Evolutionary conservation across 2,113 vertebrate genomes (phyloP).

Genomic region (Sterrhoptilus dennistouni): DNA sequence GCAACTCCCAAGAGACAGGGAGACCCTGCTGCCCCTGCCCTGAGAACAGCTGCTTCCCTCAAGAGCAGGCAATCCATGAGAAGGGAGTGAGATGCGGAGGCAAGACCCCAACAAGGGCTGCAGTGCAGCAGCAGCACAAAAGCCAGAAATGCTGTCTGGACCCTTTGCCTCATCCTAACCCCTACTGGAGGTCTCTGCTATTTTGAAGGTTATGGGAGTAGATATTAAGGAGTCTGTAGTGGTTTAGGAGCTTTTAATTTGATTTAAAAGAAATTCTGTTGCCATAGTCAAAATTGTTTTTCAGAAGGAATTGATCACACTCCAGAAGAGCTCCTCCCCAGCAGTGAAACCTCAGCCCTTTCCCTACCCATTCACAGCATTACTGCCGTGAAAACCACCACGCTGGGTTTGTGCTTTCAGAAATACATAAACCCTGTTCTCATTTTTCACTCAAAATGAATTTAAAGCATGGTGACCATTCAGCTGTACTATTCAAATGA

Average conservation of each 20-base stretch:
- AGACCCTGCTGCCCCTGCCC: background rate
- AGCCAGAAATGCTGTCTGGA: background rate
- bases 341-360: background rate
- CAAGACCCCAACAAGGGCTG: rapidly evolving
- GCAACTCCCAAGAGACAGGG: background rate
- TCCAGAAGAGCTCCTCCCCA: background rate
- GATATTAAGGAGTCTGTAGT: background rate
- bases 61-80: background rate
- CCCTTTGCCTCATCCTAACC: background rate
- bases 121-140: background rate
- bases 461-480: conserved; percentile 48
- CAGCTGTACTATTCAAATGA: conserved; percentile 43
- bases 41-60: background rate
- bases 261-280: background rate
- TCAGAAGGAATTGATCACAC: background rate
- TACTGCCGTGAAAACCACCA: background rate
- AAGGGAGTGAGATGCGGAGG: background rate
- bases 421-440: conserved; percentile 1
- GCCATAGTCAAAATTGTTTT: background rate
- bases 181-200: background rate
- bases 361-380: background rate
- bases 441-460: conserved; percentile 48
- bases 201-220: background rate
- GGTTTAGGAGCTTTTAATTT: background rate
- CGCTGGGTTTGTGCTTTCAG: background rate